A percentile compares a stretch with the other conserved stretches of the same genome.
Evolutionary conservation across 2,888 invertebrate genomes (phyloP).

Genomic region (Lasioglossum marginatum): DNA sequence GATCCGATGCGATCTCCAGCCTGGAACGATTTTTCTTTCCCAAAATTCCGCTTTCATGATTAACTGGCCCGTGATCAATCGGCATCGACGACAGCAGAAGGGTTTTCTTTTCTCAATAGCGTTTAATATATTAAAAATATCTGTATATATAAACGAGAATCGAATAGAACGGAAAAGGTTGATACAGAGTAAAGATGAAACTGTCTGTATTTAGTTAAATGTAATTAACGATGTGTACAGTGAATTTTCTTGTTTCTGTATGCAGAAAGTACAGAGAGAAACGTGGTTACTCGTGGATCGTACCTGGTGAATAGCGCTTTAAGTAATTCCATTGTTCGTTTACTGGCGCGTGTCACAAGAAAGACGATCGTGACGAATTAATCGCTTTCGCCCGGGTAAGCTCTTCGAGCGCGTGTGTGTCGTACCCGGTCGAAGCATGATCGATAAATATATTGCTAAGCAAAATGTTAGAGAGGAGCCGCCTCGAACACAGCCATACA

Average conservation of each 20-base stretch:
- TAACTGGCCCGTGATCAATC: neutral
- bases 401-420: neutral
- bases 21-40: slow-evolving; percentile 37
- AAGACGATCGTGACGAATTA: slow-evolving; percentile 21
- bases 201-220: slow-evolving; percentile 58
- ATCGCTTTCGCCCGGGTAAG: neutral
- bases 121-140: neutral
- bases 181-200: slow-evolving; percentile 48
- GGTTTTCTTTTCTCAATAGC: neutral
- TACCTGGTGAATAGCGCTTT: slow-evolving; percentile 36
- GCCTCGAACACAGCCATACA: slow-evolving; percentile 32
- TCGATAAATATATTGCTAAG: slow-evolving; percentile 51
- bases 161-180: slow-evolving; percentile 1
- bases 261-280: slow-evolving; percentile 47
- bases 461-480: slow-evolving; percentile 31
- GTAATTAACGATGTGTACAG: slow-evolving; percentile 64
- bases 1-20: slow-evolving; percentile 47
- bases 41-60: neutral
- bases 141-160: slow-evolving; percentile 2
- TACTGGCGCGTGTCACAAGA: slow-evolving; percentile 16
- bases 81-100: neutral
- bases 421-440: slow-evolving; percentile 10
- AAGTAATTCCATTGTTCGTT: slow-evolving; percentile 41
- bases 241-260: slow-evolving; percentile 39
- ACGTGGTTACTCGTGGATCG: slow-evolving; percentile 27